Conservation (phyloP, 2,113 vertebrate species). For the Albula glossodonta region DNA sequence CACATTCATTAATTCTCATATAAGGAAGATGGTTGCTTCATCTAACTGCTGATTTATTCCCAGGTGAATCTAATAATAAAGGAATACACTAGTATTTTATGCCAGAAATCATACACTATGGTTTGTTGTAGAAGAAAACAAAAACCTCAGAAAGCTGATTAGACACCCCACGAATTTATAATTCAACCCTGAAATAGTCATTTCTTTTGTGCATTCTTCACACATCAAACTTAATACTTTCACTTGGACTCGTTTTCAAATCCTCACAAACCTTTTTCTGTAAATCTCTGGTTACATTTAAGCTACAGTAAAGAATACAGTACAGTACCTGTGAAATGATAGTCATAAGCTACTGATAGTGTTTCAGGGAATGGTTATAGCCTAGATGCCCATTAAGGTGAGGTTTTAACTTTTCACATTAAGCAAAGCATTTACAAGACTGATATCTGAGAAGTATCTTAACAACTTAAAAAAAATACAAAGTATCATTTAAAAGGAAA, state of each 20-base stretch:
- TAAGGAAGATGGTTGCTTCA: not conserved
- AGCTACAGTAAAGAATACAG: no score
- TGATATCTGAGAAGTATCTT: no score
- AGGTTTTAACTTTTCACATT: no score
- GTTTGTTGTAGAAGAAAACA: not conserved
- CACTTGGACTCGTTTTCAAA: not conserved
- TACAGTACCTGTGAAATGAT: no score
- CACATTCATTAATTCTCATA: not conserved
- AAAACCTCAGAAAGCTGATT: not conserved
- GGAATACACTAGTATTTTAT: not conserved
- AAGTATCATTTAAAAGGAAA: no score
- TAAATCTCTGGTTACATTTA: no score
- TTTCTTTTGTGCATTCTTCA: not conserved
- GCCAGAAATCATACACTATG: not conserved
- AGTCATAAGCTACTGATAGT: no score
- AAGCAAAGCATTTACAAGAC: no score
- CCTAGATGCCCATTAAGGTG: no score
- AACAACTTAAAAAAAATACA: no score
- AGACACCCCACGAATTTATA: not conserved
- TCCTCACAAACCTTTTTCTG: not conserved
- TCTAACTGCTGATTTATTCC: constrained; percentile 4
- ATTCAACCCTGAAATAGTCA: not conserved
- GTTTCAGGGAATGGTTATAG: no score
- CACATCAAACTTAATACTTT: not conserved
- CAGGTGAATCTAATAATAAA: not conserved